A percentile compares a stretch with the other conserved stretches of the same genome.
These are phyloP conservation scores for Heliconius melpomene DNA, from an alignment of 1,140 invertebrate species.

Conservation along the genomic window DNA sequence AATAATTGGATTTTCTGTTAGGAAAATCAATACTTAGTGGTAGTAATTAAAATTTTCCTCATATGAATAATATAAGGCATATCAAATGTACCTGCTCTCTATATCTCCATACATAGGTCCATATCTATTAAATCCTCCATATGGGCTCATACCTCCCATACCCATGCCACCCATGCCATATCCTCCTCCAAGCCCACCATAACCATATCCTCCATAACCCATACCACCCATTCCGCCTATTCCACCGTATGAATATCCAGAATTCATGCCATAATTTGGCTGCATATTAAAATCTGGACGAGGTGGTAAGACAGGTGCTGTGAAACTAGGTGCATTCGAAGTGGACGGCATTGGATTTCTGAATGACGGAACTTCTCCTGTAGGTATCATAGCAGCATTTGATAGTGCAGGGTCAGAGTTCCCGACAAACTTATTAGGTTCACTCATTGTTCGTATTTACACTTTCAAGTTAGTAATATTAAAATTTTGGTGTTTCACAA, in stretches of 20 bases:
- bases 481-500: slow-evolving; percentile 5
- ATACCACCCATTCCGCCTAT: slow-evolving; percentile 45
- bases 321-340: slow-evolving; percentile 40
- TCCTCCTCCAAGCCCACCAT: slow-evolving; percentile 44
- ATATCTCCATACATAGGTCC: slow-evolving; percentile 82
- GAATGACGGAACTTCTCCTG: slow-evolving; percentile 50
- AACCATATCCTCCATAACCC: slow-evolving; percentile 47
- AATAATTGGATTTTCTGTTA: neutral
- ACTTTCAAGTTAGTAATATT: slow-evolving; percentile 18
- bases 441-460: slow-evolving; percentile 55
- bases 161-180: slow-evolving; percentile 63
- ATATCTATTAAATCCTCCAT: slow-evolving; percentile 74
- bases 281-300: slow-evolving; percentile 56
- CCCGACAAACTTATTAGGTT: slow-evolving; percentile 56
- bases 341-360: slow-evolving; percentile 57
- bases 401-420: slow-evolving; percentile 59
- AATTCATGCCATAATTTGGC: slow-evolving; percentile 42
- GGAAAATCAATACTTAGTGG: too few relatives aligned
- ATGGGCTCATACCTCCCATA: slow-evolving; percentile 56
- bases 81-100: slow-evolving; percentile 81
- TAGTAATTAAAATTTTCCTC: slow-evolving; percentile 28
- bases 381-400: slow-evolving; percentile 46
- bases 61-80: slow-evolving; percentile 24
- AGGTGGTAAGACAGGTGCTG: slow-evolving; percentile 60
- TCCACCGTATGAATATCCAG: slow-evolving; percentile 50